Evolutionary conservation across 2,888 invertebrate genomes (phyloP).

Genomic region (Drosophila heteroneura): DNA sequence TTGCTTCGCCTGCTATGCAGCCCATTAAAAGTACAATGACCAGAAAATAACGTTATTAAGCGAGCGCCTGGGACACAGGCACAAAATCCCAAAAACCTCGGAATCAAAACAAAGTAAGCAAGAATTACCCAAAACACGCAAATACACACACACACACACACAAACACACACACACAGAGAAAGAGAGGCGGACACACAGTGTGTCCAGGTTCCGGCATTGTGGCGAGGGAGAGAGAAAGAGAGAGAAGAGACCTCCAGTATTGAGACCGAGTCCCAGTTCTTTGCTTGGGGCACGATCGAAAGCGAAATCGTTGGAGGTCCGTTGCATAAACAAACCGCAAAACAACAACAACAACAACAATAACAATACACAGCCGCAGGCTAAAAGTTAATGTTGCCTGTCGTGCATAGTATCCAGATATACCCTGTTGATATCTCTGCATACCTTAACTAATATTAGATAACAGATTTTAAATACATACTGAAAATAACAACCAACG

Average conservation of each 20-base stretch:
- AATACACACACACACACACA: constrained; percentile 26
- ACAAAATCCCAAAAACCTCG: constrained; percentile 52
- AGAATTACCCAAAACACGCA: constrained; percentile 63
- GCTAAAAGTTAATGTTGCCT: constrained; percentile 3
- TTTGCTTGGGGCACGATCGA: constrained; percentile 60
- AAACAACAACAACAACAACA: constrained; percentile 19
- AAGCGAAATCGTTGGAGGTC: constrained; percentile 79
- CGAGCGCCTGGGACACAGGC: constrained; percentile 44
- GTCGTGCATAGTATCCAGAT: not conserved
- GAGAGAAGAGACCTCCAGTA: constrained; percentile 2
- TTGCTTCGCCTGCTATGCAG: constrained; percentile 64
- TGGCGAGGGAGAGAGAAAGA: not conserved
- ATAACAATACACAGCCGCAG: constrained; percentile 18
- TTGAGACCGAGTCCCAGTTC: constrained; percentile 36
- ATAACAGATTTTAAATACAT: not conserved
- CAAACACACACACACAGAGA: constrained; percentile 7
- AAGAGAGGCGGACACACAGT: not conserved
- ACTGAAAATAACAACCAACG: not conserved
- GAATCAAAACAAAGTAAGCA: constrained; percentile 79
- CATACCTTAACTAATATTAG: not conserved
- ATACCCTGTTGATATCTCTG: constrained; percentile 22
- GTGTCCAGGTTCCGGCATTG: not conserved
- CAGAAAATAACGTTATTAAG: constrained; percentile 82
- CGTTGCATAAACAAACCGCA: constrained; percentile 51
- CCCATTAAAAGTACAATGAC: constrained; percentile 83